phyloP scores from a whole-genome alignment of 1,140 invertebrate genomes.

The Drosophila kohkoa region DNA sequence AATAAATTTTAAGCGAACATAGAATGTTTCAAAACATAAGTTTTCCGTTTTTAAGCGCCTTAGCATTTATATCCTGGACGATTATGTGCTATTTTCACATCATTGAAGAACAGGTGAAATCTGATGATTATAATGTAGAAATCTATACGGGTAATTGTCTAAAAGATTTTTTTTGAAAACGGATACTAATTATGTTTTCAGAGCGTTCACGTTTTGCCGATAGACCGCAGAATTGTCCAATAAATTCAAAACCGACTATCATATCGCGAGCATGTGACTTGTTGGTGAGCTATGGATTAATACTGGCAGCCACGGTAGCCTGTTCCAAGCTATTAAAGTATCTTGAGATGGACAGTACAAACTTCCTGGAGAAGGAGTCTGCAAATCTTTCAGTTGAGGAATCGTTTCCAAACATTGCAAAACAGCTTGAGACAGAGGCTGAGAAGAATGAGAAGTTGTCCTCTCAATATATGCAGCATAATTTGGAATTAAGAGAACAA shows the following conservation, averaged over 20 bases:
- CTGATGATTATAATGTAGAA: conserved; percentile 43
- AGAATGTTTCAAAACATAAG: conserved; percentile 68
- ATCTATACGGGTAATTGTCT: conserved; percentile 55
- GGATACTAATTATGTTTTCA: background rate
- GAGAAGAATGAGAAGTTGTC: background rate
- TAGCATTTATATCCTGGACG: conserved; percentile 60
- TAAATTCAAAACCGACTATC: background rate
- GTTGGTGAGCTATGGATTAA: conserved; percentile 42
- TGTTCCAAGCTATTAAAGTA: conserved; percentile 44
- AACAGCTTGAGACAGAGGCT: background rate
- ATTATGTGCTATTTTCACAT: conserved; percentile 56
- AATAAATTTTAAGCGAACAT: conserved; percentile 29
- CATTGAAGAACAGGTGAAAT: conserved; percentile 30
- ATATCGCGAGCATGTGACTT: conserved; percentile 22
- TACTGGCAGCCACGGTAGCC: conserved; percentile 32
- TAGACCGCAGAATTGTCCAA: conserved; percentile 7
- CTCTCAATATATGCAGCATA: conserved; percentile 8
- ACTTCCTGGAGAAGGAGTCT: conserved; percentile 2
- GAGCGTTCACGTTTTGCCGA: conserved; percentile 23
- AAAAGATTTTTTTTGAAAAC: background rate
- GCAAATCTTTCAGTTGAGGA: conserved; percentile 4
- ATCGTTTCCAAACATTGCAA: background rate
- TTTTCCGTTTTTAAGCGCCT: conserved; percentile 54
- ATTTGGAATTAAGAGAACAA: conserved; percentile 40
- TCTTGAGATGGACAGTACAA: conserved; percentile 12